These are phyloP conservation scores for Trachythela sp. DNA, from an alignment of 64 coral and sea anemone species.

Conservation along the genomic window DNA sequence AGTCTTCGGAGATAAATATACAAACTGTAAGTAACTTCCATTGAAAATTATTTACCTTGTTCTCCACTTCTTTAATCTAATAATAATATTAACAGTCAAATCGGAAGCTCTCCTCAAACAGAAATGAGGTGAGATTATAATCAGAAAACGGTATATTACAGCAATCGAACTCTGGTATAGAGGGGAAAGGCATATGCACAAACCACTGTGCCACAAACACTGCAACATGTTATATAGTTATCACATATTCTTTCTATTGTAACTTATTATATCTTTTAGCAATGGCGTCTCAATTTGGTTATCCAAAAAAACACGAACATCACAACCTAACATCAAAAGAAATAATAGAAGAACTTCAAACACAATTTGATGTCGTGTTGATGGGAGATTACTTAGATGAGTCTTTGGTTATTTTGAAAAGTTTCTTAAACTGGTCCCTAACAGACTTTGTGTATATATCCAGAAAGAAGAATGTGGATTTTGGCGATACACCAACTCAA, in stretches of 20 bases:
- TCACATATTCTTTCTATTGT: too few species aligned
- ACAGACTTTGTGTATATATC: not conserved
- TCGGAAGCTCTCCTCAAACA: too few species aligned
- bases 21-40: not conserved
- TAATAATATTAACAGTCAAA: too few species aligned
- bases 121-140: too few species aligned
- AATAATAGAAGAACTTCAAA: not conserved
- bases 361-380: not conserved
- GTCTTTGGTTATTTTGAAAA: conserved; percentile 9
- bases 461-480: not conserved
- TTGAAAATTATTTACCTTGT: too few species aligned
- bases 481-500: not conserved
- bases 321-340: not conserved
- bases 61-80: too few species aligned
- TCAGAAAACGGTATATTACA: too few species aligned
- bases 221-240: too few species aligned
- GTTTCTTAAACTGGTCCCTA: not conserved
- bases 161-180: too few species aligned
- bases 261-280: too few species aligned
- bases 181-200: too few species aligned
- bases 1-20: not conserved
- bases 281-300: not conserved
- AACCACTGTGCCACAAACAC: too few species aligned
- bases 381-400: not conserved
- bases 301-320: not conserved